Conservation (phyloP, 53 echinoderm and acorn worm species). For the Actinopyga echinites region DNA sequence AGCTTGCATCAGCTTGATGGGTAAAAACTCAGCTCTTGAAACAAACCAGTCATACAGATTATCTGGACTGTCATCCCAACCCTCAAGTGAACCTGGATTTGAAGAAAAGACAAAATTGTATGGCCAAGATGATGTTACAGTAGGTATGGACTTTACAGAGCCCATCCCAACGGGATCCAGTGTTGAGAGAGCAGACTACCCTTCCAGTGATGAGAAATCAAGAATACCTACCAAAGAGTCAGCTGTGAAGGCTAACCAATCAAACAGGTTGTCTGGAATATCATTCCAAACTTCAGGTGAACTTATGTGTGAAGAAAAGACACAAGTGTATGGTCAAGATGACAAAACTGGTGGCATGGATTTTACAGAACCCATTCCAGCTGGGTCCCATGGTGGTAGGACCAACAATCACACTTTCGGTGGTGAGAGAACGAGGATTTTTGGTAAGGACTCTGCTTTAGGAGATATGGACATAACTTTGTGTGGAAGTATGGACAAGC, state of each 20-base stretch:
- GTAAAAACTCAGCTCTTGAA: not conserved
- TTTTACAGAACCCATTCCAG: not conserved
- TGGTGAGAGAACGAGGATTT: conserved; percentile 41
- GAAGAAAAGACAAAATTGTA: conserved; percentile 9
- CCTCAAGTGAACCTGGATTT: not conserved
- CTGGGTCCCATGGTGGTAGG: too few relatives aligned
- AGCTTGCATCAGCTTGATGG: not conserved
- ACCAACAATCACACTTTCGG: not conserved
- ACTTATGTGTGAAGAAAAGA: not conserved
- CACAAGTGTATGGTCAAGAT: not conserved
- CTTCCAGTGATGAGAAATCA: too few relatives aligned
- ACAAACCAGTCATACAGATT: not conserved
- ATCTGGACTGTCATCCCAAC: not conserved
- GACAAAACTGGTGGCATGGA: conserved; percentile 4
- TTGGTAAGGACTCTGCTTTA: conserved; percentile 18
- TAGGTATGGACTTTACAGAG: conserved; percentile 10
- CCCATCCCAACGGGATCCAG: not conserved
- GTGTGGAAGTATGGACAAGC: not conserved
- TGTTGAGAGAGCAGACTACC: too few relatives aligned
- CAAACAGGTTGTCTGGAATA: too few relatives aligned
- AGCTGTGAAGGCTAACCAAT: too few relatives aligned
- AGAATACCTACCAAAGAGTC: too few relatives aligned
- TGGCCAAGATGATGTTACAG: not conserved
- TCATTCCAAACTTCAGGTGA: not conserved
- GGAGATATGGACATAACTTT: conserved; percentile 50